Evolutionary conservation across 2,113 vertebrate species (phyloP), one percentile per base, ranked within the genome.

Genomic region (Perca schrenkii): DNA sequence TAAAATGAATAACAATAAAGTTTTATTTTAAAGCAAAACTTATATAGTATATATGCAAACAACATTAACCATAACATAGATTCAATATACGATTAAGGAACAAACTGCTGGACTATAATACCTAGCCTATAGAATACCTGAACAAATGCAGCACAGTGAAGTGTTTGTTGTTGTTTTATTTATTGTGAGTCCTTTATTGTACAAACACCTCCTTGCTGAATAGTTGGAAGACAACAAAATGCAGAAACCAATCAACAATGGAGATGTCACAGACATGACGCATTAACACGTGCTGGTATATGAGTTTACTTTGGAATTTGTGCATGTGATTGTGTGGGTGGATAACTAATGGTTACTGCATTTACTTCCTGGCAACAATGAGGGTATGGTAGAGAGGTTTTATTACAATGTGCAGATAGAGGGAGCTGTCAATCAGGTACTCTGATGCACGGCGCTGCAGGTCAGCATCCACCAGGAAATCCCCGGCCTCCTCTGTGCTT

Each of bases 321-420:
- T 83, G 69, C 63, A 70, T 84, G 86, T 80, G 79, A 74, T 74
- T 74, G 77, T 85, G 82, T 82, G 77, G 79, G 65, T 52, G 80
- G 60, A 77, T 31, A 28, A 78, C 46, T 0, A 25, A 86, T 54
- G 64, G 49, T 72, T 73, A 56, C 94, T 92, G 15, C 91, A 91
- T 0, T 97, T 95, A 96, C 79, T 97, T 97, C 91, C 95, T 97
- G 58, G 94, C 95, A 57, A 96, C 96, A 85, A 99, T 97, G 74
- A 99, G 96, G 19, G 96, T 95, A 87, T 99, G 98, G 92, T 99
- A 99, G 79, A 99, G 92, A 0, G 98, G 98, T 77, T 99, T 99
- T 91, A 99, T 91, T 28, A 99, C 95, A 90, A 99, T 95, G 92
- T 99, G 98, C 63, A 99, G 96, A 86, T 97, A 97, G 86, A 99